Evolutionary conservation across 2,113 vertebrate genomes (phyloP).

Genomic region (Nycticryphes semicollaris): DNA sequence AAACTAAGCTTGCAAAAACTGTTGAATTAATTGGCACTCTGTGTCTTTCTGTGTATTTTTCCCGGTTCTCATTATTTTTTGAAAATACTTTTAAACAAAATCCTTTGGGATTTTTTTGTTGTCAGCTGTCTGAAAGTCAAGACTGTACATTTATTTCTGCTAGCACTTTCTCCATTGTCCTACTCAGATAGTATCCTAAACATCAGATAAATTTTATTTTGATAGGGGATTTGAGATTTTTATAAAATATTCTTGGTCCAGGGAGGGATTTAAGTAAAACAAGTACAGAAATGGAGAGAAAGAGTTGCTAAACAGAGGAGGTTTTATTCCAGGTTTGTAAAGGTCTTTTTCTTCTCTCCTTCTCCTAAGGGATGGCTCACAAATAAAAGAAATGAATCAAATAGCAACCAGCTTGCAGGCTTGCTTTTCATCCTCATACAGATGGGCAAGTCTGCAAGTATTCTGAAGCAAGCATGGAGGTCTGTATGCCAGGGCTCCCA

Average conservation of each 20-base stretch:
- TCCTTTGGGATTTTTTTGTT: background rate
- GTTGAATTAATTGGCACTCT: background rate
- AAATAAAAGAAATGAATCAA: background rate
- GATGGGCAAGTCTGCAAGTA: background rate
- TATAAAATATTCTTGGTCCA: background rate
- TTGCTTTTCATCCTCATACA: background rate
- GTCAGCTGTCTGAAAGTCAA: background rate
- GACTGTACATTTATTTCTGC: background rate
- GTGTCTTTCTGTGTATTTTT: background rate
- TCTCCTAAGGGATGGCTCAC: background rate
- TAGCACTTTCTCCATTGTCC: background rate
- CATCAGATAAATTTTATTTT: background rate
- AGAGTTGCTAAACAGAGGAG: background rate
- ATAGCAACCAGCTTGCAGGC: background rate
- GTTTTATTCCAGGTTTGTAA: background rate
- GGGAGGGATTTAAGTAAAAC: background rate
- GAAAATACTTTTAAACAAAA: background rate
- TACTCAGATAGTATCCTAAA: background rate
- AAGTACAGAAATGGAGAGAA: background rate
- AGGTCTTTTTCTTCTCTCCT: background rate
- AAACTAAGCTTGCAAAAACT: background rate
- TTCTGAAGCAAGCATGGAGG: background rate
- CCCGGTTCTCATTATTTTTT: background rate
- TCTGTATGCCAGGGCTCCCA: background rate
- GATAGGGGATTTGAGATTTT: background rate